These are phyloP conservation scores for Dreissena polymorpha DNA, from an alignment of 1,140 invertebrate species.

Conservation along the genomic window DNA sequence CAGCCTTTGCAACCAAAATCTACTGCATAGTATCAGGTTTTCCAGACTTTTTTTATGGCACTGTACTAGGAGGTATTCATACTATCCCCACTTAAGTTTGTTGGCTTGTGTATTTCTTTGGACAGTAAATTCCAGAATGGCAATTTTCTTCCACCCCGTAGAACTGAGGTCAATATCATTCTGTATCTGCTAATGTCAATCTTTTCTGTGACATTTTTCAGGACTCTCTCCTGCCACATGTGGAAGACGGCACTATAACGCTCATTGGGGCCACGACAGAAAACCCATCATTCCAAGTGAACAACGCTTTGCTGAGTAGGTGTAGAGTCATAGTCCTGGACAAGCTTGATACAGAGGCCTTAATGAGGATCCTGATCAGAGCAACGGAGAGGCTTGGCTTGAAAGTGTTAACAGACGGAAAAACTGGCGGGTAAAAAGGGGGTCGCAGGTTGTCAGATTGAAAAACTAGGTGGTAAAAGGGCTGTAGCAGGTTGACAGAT, in stretches of 20 bases:
- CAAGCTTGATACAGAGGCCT: conserved; percentile 84
- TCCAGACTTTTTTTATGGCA: too few relatives aligned
- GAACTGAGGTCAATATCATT: too few relatives aligned
- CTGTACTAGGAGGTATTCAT: too few relatives aligned
- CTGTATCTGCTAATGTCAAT: too few relatives aligned
- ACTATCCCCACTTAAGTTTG: too few relatives aligned
- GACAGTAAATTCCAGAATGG: too few relatives aligned
- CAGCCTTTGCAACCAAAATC: too few relatives aligned
- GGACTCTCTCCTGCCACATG: conserved; percentile 89
- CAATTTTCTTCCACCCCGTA: too few relatives aligned
- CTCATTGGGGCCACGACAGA: conserved; percentile 93
- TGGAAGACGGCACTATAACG: conserved; percentile 90
- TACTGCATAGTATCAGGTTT: too few relatives aligned
- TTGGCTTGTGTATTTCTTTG: too few relatives aligned
- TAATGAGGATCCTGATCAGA: conserved; percentile 84
- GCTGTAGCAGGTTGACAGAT: neutral
- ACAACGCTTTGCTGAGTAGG: conserved; percentile 89
- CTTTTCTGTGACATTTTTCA: conserved; percentile 46
- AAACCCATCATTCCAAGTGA: conserved; percentile 92
- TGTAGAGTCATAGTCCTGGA: conserved; percentile 86
- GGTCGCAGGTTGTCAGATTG: neutral
- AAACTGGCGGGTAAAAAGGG: too few relatives aligned
- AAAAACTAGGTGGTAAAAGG: neutral
- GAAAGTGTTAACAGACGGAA: conserved; percentile 21
- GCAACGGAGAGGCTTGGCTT: conserved; percentile 79